phyloP scores from a whole-genome alignment of 2,113 vertebrate species.

The Vicugna pacos region DNA sequence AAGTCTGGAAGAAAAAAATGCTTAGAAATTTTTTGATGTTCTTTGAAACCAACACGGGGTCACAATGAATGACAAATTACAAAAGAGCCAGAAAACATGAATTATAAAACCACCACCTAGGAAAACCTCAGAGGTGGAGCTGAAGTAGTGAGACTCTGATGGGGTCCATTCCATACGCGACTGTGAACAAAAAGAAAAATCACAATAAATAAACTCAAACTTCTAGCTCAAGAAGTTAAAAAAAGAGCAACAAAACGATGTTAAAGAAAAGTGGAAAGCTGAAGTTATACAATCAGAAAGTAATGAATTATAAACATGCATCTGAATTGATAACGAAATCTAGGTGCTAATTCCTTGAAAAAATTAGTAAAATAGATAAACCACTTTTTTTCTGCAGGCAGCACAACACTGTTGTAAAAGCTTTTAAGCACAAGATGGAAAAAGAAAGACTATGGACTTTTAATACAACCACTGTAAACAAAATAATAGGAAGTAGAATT shows the following conservation, averaged over 20 bases:
- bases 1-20: neutral
- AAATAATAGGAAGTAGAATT: neutral
- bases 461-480: too few species aligned
- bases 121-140: too few species aligned
- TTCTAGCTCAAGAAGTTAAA: neutral
- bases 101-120: rapidly evolving
- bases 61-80: neutral
- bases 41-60: neutral
- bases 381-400: neutral
- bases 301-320: neutral
- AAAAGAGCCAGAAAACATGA: rapidly evolving
- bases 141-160: rapidly evolving
- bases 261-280: neutral
- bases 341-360: neutral
- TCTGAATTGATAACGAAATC: neutral
- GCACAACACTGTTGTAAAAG: neutral
- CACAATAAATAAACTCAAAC: too few species aligned
- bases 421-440: neutral
- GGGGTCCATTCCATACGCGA: rapidly evolving
- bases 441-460: neutral
- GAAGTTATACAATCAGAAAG: neutral
- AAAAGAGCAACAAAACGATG: neutral
- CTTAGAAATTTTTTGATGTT: too few species aligned
- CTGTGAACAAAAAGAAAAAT: too few species aligned
- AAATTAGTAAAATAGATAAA: neutral